A percentile compares a stretch with the other conserved stretches of the same genome.
Evolutionary conservation across 2,797 vertebrate species (phyloP).

Genomic region (Sciurus vulgaris): DNA sequence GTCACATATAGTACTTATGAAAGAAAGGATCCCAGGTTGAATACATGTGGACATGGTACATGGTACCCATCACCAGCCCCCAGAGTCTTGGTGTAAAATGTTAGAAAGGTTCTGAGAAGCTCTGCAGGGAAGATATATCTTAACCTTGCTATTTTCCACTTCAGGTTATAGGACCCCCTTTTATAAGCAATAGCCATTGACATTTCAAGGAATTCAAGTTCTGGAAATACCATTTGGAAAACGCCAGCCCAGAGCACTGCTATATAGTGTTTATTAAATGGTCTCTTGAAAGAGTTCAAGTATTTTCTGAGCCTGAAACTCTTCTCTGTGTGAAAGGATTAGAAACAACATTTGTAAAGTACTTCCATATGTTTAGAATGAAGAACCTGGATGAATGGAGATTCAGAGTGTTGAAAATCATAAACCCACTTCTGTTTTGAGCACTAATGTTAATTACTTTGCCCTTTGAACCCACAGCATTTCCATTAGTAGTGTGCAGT

Average conservation of each 20-base stretch:
- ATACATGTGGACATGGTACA: accelerated
- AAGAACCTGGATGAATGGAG: slow-evolving; percentile 54
- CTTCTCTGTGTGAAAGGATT: slow-evolving; percentile 40
- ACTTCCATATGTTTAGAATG: slow-evolving; percentile 55
- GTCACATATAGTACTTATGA: accelerated
- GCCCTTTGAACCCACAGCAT: slow-evolving; percentile 63
- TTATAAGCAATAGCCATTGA: background rate
- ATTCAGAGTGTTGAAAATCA: slow-evolving; percentile 65
- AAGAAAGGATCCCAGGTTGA: background rate
- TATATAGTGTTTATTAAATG: slow-evolving; percentile 37
- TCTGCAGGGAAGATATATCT: background rate
- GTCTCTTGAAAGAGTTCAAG: slow-evolving; percentile 47
- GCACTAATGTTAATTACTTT: slow-evolving; percentile 55
- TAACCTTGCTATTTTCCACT: background rate
- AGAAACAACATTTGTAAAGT: slow-evolving; percentile 59
- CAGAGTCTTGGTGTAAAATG: background rate
- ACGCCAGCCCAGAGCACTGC: background rate
- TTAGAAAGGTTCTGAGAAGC: background rate
- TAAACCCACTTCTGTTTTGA: slow-evolving; percentile 68
- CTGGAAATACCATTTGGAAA: slow-evolving; percentile 46
- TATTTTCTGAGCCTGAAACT: slow-evolving; percentile 53
- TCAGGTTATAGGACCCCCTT: background rate
- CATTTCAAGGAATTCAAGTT: background rate
- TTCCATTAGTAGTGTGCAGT: background rate
- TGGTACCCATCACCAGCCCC: accelerated